phyloP scores from a whole-genome alignment of 2,113 vertebrate species.

The Callipepla squamata region DNA sequence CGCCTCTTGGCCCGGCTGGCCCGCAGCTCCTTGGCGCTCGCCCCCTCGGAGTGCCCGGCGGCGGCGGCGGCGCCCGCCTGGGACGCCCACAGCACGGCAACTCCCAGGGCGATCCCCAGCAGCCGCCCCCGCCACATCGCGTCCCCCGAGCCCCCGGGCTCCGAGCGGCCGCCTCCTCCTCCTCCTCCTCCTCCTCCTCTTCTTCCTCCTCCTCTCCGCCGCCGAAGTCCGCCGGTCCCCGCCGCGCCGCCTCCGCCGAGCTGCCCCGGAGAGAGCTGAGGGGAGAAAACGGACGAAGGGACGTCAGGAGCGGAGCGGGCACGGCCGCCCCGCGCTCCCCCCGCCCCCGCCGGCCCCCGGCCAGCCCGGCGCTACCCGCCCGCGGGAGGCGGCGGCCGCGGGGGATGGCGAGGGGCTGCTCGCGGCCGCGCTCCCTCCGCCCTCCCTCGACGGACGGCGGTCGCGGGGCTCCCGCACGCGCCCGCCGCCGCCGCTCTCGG shows the following conservation, averaged over 20 bases:
- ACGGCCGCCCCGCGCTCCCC: neutral
- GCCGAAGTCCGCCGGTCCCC: neutral
- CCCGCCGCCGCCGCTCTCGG: neutral
- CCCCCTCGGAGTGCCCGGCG: constrained; percentile 72
- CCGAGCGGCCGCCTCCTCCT: constrained; percentile 24
- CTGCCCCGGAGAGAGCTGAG: neutral
- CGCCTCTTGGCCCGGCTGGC: constrained; percentile 91
- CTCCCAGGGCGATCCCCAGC: constrained; percentile 84
- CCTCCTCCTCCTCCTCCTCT: neutral
- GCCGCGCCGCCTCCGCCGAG: neutral
- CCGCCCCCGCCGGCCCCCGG: neutral
- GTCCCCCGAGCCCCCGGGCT: constrained; percentile 52
- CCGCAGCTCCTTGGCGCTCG: constrained; percentile 80
- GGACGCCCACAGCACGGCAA: constrained; percentile 81
- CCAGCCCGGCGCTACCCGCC: no score
- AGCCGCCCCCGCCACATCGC: constrained; percentile 79
- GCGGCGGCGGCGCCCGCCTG: constrained; percentile 72
- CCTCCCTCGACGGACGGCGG: neutral
- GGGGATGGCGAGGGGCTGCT: no score
- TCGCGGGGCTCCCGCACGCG: neutral
- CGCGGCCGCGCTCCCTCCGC: neutral
- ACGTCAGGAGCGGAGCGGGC: neutral
- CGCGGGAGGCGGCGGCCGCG: no score
- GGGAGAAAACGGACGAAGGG: neutral
- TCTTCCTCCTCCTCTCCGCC: neutral